Percentiles rank a stretch among this genome's conserved stretches.
Conservation (phyloP, 2,888 invertebrate genomes). For the Coelogynopora nodosa region DNA sequence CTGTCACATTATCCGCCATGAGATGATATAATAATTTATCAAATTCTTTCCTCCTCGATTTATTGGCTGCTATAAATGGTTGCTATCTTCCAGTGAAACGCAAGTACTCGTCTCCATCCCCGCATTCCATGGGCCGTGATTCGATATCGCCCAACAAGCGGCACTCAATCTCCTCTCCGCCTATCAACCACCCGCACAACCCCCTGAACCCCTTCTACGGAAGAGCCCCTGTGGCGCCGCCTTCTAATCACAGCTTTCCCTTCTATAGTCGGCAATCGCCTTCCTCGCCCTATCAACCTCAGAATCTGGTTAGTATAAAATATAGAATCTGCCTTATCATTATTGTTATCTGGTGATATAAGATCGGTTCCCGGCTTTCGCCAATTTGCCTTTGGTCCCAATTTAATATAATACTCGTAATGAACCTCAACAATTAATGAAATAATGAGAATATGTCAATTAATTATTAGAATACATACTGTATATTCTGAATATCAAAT, state of each 20-base stretch:
- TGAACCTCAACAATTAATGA: too few relatives aligned
- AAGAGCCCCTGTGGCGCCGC: neutral
- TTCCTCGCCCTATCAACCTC: neutral
- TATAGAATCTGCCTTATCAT: too few relatives aligned
- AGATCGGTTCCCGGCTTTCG: too few relatives aligned
- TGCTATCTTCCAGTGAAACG: neutral
- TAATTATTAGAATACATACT: too few relatives aligned
- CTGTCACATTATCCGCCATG: too few relatives aligned
- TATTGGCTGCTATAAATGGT: too few relatives aligned
- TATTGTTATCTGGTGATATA: too few relatives aligned
- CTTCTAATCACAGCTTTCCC: neutral
- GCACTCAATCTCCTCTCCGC: neutral
- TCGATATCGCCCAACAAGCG: neutral
- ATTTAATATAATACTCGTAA: too few relatives aligned
- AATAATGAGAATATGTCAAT: too few relatives aligned
- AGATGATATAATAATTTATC: neutral
- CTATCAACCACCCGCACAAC: neutral
- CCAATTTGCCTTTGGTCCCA: too few relatives aligned
- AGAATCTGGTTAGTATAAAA: neutral
- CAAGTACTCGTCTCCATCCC: neutral
- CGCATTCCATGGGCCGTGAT: neutral
- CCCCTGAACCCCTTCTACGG: neutral
- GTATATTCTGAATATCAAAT: too few relatives aligned
- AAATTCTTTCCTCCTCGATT: too few relatives aligned
- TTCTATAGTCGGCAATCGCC: neutral